phyloP scores from a whole-genome alignment of 2,888 invertebrate species.

The Caenorhabditis sp. region DNA sequence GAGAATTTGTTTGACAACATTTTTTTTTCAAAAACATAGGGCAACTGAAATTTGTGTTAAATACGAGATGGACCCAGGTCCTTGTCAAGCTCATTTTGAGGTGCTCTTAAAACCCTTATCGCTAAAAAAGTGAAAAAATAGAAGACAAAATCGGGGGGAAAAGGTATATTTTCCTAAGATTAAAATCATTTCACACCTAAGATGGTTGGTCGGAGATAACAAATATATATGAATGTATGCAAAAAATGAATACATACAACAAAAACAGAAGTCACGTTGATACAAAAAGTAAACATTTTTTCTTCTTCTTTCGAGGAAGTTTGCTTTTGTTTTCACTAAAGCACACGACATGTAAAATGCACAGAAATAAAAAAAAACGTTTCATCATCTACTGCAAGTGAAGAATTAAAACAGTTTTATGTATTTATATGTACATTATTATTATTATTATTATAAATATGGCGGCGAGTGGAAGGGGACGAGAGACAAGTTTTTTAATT shows the following conservation, averaged over 20 bases:
- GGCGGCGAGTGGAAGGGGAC: background rate
- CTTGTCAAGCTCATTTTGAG: no score
- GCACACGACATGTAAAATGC: no score
- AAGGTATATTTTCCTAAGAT: background rate
- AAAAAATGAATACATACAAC: no score
- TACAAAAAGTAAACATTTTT: slow-evolving; percentile 4
- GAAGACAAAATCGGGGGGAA: no score
- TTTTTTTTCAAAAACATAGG: no score
- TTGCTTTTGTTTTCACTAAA: no score
- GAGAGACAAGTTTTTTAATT: background rate
- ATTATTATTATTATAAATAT: background rate
- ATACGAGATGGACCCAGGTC: no score
- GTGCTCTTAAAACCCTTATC: no score
- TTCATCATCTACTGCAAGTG: slow-evolving; percentile 29
- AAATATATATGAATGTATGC: background rate
- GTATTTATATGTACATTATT: background rate
- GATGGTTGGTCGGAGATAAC: slow-evolving; percentile 1
- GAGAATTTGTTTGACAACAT: no score
- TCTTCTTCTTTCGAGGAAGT: no score
- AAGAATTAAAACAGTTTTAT: slow-evolving; percentile 2
- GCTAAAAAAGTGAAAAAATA: no score
- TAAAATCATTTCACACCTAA: background rate
- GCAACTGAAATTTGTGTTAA: no score
- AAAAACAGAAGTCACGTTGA: background rate
- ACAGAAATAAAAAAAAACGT: background rate